Conservation (phyloP, 2,888 invertebrate genomes). For the Microctonus brassicae region DNA sequence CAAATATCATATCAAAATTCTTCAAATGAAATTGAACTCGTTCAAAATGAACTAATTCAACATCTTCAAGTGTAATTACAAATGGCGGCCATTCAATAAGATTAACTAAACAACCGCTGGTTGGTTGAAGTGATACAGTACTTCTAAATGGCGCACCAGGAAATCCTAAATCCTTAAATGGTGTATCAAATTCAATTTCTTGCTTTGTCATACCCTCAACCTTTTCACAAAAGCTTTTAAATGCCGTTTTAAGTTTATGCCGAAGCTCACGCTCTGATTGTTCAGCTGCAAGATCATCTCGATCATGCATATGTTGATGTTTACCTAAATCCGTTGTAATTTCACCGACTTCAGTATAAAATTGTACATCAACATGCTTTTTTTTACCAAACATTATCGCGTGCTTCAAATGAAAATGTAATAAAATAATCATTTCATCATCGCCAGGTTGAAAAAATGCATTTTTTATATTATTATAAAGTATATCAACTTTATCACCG, state of each 20-base stretch:
- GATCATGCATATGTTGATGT: conserved; percentile 99
- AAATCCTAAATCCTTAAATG: conserved; percentile 98
- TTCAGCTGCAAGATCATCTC: conserved; percentile 98
- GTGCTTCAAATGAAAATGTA: conserved; percentile 99
- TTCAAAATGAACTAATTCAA: conserved; percentile 98
- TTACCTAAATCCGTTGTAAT: conserved; percentile 99
- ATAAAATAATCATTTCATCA: conserved; percentile 98
- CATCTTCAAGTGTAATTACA: conserved; percentile 97
- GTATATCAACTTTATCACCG: conserved; percentile 98
- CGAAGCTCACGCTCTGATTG: conserved; percentile 97
- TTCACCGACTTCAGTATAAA: conserved; percentile 99
- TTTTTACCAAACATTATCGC: conserved; percentile 99
- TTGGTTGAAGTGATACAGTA: conserved; percentile 96
- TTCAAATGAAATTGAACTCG: conserved; percentile 98
- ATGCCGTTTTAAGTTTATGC: conserved; percentile 96
- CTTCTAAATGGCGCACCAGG: conserved; percentile 97
- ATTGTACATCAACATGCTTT: conserved; percentile 98
- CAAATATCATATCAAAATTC: conserved; percentile 99
- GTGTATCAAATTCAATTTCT: conserved; percentile 98
- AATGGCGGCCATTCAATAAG: conserved; percentile 99
- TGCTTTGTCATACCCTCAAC: conserved; percentile 95
- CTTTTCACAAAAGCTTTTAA: conserved; percentile 98
- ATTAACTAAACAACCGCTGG: conserved; percentile 97
- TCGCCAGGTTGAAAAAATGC: conserved; percentile 99
- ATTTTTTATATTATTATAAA: conserved; percentile 99